These are phyloP conservation scores for Drosophila neonasuta DNA, from an alignment of 2,888 invertebrate genomes.

Conservation along the genomic window DNA sequence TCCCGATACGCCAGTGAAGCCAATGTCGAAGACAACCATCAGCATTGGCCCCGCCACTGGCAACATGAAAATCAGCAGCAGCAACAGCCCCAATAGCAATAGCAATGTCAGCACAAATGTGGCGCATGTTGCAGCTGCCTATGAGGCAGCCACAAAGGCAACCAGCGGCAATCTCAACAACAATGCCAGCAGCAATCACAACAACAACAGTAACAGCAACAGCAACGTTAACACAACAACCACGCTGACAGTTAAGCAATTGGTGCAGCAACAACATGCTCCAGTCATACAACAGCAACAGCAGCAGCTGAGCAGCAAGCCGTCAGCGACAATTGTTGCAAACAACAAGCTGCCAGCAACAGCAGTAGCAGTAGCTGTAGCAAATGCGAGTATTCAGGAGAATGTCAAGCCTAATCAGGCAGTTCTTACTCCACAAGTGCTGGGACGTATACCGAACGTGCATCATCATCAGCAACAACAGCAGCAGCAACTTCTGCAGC, in stretches of 20 bases:
- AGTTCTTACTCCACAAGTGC: constrained; percentile 65
- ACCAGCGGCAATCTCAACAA: constrained; percentile 48
- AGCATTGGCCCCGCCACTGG: constrained; percentile 56
- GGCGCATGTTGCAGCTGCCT: constrained; percentile 70
- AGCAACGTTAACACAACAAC: constrained; percentile 48
- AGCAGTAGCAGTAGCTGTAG: constrained; percentile 27
- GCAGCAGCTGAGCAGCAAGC: constrained; percentile 72
- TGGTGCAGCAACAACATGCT: constrained; percentile 79
- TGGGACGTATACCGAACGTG: constrained; percentile 73
- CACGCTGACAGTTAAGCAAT: constrained; percentile 78
- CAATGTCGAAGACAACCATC: constrained; percentile 68
- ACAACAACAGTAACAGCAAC: constrained; percentile 44
- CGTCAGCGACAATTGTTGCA: constrained; percentile 15
- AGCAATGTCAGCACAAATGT: constrained; percentile 53
- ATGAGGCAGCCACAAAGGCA: constrained; percentile 60
- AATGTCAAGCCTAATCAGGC: constrained; percentile 43
- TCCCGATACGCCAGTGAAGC: constrained; percentile 64
- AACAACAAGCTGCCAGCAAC: constrained; percentile 33
- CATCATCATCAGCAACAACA: constrained; percentile 63
- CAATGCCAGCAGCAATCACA: constrained; percentile 44
- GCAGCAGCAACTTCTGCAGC: constrained; percentile 44
- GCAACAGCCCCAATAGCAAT: constrained; percentile 24
- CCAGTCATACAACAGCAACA: constrained; percentile 80
- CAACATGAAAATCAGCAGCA: constrained; percentile 24
- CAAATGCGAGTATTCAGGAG: constrained; percentile 46